These are phyloP conservation scores for Blastobasis lacticolella DNA, from an alignment of 2,888 invertebrate genomes.

Conservation along the genomic window DNA sequence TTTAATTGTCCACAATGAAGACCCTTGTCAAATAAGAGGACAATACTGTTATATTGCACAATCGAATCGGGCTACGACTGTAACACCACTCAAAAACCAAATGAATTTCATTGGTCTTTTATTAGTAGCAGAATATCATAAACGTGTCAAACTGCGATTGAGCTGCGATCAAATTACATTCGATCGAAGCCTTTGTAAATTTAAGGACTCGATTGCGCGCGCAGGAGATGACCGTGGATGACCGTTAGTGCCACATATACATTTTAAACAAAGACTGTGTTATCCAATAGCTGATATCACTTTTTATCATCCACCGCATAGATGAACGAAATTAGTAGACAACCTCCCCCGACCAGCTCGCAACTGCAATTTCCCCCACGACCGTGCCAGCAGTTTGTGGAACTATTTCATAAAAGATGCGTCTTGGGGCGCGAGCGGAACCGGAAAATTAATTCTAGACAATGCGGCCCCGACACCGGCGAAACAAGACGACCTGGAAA, in stretches of 20 bases:
- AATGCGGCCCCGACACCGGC: slow-evolving; percentile 33
- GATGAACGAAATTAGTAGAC: slow-evolving; percentile 21
- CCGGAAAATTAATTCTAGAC: slow-evolving; percentile 68
- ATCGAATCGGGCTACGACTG: no score
- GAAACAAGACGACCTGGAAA: slow-evolving; percentile 20
- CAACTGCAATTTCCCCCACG: slow-evolving; percentile 27
- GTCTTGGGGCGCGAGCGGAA: slow-evolving; percentile 36
- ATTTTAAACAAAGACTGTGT: neutral
- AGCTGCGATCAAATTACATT: no score
- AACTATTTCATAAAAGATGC: slow-evolving; percentile 65
- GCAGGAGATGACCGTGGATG: neutral
- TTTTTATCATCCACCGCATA: slow-evolving; percentile 26
- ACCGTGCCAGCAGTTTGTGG: slow-evolving; percentile 35
- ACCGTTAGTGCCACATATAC: neutral
- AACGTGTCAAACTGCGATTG: no score
- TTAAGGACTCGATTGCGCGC: no score
- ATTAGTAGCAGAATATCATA: no score
- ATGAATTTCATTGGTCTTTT: no score
- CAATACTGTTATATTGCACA: no score
- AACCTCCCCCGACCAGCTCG: slow-evolving; percentile 33
- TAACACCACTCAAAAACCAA: no score
- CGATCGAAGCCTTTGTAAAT: no score
- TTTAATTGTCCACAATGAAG: no score
- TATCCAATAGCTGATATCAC: neutral
- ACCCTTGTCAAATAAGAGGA: no score